phyloP scores from a whole-genome alignment of 2,888 invertebrate species.

The Rhyacophila evoluta region DNA sequence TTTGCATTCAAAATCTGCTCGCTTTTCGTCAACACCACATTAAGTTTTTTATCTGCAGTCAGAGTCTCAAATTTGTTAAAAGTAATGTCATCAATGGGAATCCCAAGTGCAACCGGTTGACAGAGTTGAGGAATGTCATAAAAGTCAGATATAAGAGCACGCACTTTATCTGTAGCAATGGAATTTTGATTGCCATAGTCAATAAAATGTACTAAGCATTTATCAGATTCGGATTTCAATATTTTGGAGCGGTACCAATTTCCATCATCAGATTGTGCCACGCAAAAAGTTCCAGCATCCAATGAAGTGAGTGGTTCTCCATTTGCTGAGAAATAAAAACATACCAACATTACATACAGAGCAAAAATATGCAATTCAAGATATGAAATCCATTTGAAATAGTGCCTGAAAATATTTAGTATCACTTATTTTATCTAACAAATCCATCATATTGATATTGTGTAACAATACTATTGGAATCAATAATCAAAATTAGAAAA shows the following conservation, averaged over 20 bases:
- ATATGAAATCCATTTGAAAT: too few species aligned
- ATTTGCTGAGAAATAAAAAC: neutral
- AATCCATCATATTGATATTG: too few species aligned
- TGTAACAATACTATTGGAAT: too few species aligned
- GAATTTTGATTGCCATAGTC: constrained; percentile 80
- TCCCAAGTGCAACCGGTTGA: constrained; percentile 39
- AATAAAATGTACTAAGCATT: constrained; percentile 70
- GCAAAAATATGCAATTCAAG: too few species aligned
- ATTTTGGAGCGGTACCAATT: constrained; percentile 81
- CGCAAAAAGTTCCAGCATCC: constrained; percentile 70
- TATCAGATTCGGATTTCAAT: constrained; percentile 62
- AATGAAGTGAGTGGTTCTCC: neutral
- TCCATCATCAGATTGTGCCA: constrained; percentile 72
- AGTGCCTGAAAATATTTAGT: too few species aligned
- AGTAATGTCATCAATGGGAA: neutral
- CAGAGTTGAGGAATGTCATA: constrained; percentile 44
- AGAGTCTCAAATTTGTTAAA: neutral
- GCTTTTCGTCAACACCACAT: constrained; percentile 23
- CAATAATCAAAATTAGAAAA: too few species aligned
- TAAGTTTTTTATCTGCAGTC: neutral
- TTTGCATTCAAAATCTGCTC: constrained; percentile 64
- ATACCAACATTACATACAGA: too few species aligned
- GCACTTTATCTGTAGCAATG: constrained; percentile 65
- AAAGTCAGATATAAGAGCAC: constrained; percentile 66
- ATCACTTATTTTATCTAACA: too few species aligned